phyloP scores from a whole-genome alignment of 2,888 invertebrate genomes.

The Ormyrus labotus region DNA sequence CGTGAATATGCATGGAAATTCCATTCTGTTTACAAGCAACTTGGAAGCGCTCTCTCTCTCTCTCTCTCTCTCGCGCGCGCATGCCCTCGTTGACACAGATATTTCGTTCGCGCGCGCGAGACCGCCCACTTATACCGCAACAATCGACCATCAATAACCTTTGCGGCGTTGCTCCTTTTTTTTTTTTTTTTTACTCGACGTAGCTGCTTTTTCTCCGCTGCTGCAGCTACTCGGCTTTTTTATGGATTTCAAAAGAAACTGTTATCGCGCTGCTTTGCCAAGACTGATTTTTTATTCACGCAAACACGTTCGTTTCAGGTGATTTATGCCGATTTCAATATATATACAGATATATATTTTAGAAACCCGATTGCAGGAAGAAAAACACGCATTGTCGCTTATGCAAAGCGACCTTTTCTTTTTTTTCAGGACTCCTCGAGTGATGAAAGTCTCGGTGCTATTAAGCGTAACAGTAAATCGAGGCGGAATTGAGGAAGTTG shows the following conservation, averaged over 20 bases:
- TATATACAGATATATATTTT: neutral
- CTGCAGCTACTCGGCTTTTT: neutral
- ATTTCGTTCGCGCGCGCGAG: slow-evolving; percentile 62
- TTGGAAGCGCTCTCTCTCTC: too few relatives aligned
- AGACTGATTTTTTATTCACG: slow-evolving; percentile 9
- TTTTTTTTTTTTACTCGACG: neutral
- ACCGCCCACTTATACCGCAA: slow-evolving; percentile 41
- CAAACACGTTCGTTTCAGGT: slow-evolving; percentile 20
- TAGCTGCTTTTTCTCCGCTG: neutral
- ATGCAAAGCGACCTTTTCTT: too few relatives aligned
- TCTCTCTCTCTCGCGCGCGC: too few relatives aligned
- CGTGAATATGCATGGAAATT: slow-evolving; percentile 71
- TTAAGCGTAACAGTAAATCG: too few relatives aligned
- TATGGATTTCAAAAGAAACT: slow-evolving; percentile 21
- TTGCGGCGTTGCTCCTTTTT: slow-evolving; percentile 10
- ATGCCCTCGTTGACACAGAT: slow-evolving; percentile 65
- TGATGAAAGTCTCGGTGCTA: too few relatives aligned
- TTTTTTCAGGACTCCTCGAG: too few relatives aligned
- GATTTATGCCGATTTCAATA: slow-evolving; percentile 21
- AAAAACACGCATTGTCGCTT: too few relatives aligned
- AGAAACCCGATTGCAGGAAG: too few relatives aligned
- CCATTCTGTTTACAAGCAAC: slow-evolving; percentile 68
- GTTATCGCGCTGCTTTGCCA: slow-evolving; percentile 7
- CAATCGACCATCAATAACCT: slow-evolving; percentile 43
- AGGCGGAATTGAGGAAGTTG: too few relatives aligned